These are phyloP conservation scores for Blennius ocellaris DNA, from an alignment of 2,113 vertebrate genomes.

Conservation along the genomic window DNA sequence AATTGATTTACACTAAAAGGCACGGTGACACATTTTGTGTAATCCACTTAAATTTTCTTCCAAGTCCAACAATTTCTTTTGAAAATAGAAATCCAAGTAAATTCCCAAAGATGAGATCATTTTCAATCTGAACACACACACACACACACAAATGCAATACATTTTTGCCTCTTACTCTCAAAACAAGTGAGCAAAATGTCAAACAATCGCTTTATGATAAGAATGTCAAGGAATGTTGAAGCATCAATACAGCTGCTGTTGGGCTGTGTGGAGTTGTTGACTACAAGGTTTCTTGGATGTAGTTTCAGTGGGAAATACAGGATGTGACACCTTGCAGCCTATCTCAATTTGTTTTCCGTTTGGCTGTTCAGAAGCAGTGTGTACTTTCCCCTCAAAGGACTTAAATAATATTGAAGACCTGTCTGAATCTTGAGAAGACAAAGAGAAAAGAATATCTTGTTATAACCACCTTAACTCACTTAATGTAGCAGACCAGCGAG, in stretches of 20 bases:
- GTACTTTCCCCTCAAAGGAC: not conserved
- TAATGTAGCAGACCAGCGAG: constrained; percentile 18
- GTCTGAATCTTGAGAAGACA: constrained; percentile 13
- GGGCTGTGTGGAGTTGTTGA: too few relatives aligned
- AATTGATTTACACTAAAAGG: not conserved
- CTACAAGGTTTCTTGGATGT: too few relatives aligned
- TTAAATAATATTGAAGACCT: constrained; percentile 18
- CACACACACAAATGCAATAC: too few relatives aligned
- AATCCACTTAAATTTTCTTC: not conserved
- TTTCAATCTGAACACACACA: too few relatives aligned
- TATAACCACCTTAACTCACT: constrained; percentile 20
- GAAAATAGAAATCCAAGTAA: too few relatives aligned
- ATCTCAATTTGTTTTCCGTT: constrained; percentile 2
- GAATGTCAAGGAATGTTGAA: too few relatives aligned
- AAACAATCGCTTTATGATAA: too few relatives aligned
- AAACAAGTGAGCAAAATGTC: too few relatives aligned
- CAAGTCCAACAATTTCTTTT: not conserved
- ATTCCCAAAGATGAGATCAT: too few relatives aligned
- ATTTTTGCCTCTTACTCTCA: too few relatives aligned
- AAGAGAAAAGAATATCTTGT: constrained; percentile 9
- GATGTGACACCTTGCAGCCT: not conserved
- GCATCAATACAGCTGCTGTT: too few relatives aligned
- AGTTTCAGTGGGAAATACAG: too few relatives aligned
- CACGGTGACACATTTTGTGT: not conserved
- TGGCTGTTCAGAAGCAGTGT: not conserved